A percentile compares a stretch with the other conserved stretches of the same genome.
These are phyloP conservation scores for Coluber constrictor DNA, from an alignment of 2,797 vertebrate species.

Conservation along the genomic window DNA sequence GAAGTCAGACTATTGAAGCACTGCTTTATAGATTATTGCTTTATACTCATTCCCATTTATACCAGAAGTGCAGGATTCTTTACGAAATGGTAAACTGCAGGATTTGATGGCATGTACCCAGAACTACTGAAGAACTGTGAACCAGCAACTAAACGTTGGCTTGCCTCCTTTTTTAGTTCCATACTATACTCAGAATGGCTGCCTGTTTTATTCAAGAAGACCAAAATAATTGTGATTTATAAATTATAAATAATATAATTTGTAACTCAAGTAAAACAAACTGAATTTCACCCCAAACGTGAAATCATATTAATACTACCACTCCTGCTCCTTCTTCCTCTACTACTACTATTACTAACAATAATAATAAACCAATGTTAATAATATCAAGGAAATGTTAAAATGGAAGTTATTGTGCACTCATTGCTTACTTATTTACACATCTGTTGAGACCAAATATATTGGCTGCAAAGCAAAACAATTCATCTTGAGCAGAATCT, in stretches of 20 bases:
- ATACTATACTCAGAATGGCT: background rate
- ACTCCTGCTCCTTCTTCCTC: too few species aligned
- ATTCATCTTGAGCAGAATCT: slow-evolving; percentile 20
- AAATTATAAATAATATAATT: too few species aligned
- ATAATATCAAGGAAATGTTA: slow-evolving; percentile 85
- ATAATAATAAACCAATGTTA: slow-evolving; percentile 24
- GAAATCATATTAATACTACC: background rate
- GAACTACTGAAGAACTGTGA: background rate
- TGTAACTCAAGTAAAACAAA: too few species aligned
- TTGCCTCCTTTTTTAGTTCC: background rate
- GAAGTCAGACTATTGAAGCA: background rate
- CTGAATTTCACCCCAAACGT: background rate
- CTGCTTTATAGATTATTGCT: background rate
- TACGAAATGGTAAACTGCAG: background rate
- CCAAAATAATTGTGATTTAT: background rate
- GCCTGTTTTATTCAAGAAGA: background rate
- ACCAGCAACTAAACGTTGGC: background rate
- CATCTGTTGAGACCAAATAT: slow-evolving; percentile 77
- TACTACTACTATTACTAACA: too few species aligned
- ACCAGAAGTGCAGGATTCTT: background rate
- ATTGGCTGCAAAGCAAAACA: slow-evolving; percentile 67
- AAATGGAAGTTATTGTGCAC: slow-evolving; percentile 80
- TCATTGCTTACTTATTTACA: slow-evolving; percentile 70
- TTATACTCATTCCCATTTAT: background rate
- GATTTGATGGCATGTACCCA: background rate